phyloP scores from a whole-genome alignment of 2,888 invertebrate genomes.

The Flabesymbios commensalis region DNA sequence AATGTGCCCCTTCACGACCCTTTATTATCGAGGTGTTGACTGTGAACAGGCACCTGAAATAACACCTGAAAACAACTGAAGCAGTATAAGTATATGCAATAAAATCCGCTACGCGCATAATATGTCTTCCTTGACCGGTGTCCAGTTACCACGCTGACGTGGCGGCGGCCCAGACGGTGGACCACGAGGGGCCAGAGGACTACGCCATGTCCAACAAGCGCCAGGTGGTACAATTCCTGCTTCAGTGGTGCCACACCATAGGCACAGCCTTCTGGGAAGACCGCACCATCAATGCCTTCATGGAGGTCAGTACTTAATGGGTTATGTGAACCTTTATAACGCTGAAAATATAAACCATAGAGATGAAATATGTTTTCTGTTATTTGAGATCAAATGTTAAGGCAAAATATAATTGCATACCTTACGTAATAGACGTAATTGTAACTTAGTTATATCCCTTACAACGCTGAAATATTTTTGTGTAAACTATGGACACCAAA shows the following conservation, averaged over 20 bases:
- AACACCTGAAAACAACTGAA: no score
- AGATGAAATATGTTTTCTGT: background rate
- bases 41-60: no score
- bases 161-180: conserved; percentile 35
- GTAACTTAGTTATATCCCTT: no score
- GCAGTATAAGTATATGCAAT: no score
- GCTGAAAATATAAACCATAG: background rate
- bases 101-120: no score
- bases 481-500: no score
- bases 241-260: conserved; percentile 75
- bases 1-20: no score
- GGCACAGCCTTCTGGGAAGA: conserved; percentile 78
- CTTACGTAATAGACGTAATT: no score
- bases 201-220: conserved; percentile 67
- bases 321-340: background rate
- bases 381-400: background rate
- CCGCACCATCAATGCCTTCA: conserved; percentile 72
- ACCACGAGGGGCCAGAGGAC: conserved; percentile 40
- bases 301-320: conserved; percentile 70
- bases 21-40: no score
- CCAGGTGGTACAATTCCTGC: conserved; percentile 78
- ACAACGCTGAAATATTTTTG: no score
- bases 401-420: background rate
- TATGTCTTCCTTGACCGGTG: conserved; percentile 25
- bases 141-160: conserved; percentile 49